Conservation (phyloP, 2,113 vertebrate species). For the Plecotus auritus region DNA sequence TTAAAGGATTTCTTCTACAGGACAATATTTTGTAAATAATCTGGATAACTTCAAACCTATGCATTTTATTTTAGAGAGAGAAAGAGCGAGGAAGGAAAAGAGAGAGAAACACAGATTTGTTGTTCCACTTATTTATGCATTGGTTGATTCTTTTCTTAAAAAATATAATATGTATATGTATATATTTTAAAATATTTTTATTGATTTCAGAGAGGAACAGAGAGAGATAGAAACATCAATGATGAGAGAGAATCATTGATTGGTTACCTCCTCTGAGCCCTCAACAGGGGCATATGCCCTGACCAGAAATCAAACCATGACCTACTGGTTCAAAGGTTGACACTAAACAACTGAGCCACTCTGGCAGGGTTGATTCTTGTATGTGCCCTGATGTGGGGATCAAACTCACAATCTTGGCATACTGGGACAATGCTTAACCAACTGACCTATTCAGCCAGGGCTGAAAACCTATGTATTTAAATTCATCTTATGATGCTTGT, state of each 20-base stretch:
- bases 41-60: not conserved
- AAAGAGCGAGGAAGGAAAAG: not conserved
- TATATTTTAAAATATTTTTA: too few relatives aligned
- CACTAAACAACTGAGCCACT: too few relatives aligned
- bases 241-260: too few relatives aligned
- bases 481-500: not conserved
- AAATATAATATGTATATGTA: too few relatives aligned
- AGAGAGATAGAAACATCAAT: too few relatives aligned
- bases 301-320: too few relatives aligned
- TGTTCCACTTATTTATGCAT: not conserved
- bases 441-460: not conserved
- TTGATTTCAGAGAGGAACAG: too few relatives aligned
- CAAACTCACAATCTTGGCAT: not conserved
- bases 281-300: too few relatives aligned
- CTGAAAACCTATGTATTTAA: not conserved
- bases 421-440: not conserved
- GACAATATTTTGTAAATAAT: not conserved
- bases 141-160: not conserved
- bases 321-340: too few relatives aligned
- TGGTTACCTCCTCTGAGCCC: too few relatives aligned
- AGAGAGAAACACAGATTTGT: not conserved
- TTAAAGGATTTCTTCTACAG: not conserved
- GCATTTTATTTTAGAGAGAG: not conserved
- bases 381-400: not conserved
- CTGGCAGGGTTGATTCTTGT: not conserved